These are phyloP conservation scores for Rhagologus leucostigma DNA, from an alignment of 2,113 vertebrate genomes.

Conservation along the genomic window DNA sequence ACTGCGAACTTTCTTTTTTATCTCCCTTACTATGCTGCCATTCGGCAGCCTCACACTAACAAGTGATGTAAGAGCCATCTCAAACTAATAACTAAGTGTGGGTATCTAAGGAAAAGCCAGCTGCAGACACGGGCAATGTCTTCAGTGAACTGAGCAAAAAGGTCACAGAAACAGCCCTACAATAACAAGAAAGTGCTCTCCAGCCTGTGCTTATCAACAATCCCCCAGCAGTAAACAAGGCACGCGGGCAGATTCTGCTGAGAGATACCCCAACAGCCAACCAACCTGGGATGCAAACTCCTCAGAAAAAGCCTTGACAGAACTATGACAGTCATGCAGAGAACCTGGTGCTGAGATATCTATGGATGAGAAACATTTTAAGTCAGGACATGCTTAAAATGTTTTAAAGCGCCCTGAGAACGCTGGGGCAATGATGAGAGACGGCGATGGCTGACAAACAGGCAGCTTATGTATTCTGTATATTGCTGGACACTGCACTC, in stretches of 20 bases:
- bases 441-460: not conserved
- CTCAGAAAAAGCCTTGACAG: not conserved
- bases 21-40: not conserved
- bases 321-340: not conserved
- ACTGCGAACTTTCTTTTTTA: not conserved
- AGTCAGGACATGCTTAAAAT: not conserved
- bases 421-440: not conserved
- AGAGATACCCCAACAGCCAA: not conserved
- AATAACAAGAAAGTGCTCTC: not conserved
- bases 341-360: not conserved
- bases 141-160: not conserved
- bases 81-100: not conserved
- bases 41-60: not conserved
- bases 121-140: not conserved
- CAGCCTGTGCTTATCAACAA: not conserved
- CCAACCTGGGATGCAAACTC: not conserved
- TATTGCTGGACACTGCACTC: constrained; percentile 16
- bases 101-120: not conserved
- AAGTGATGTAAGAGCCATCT: not conserved
- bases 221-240: not conserved
- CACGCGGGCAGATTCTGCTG: not conserved
- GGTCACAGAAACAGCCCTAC: not conserved
- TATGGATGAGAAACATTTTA: not conserved
- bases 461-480: constrained; percentile 32
- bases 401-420: not conserved